Evolutionary conservation across 2,113 vertebrate species (phyloP).

Genomic region (Perca flavescens): DNA sequence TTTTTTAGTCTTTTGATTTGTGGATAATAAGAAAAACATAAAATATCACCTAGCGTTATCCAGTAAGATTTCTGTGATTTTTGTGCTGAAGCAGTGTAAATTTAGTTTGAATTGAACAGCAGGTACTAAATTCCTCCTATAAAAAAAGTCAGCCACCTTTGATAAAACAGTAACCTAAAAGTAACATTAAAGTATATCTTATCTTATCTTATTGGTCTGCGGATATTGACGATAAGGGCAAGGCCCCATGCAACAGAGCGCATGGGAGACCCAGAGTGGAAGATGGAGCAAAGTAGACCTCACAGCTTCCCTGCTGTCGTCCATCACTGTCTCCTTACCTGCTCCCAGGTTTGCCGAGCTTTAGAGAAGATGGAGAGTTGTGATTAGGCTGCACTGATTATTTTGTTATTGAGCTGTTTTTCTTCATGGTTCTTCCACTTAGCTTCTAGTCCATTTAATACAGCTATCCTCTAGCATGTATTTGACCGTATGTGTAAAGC

Average conservation of each 20-base stretch:
- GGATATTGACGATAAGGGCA: neutral
- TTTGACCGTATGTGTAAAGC: slow-evolving; percentile 66
- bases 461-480: slow-evolving; percentile 48
- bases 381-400: slow-evolving; percentile 53
- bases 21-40: neutral
- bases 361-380: slow-evolving; percentile 54
- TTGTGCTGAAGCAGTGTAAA: neutral
- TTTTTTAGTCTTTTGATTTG: neutral
- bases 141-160: neutral
- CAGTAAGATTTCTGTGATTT: neutral
- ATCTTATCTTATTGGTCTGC: neutral
- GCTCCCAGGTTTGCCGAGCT: slow-evolving; percentile 25
- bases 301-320: slow-evolving; percentile 22
- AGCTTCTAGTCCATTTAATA: slow-evolving; percentile 41
- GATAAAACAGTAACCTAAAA: neutral
- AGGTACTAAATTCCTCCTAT: neutral
- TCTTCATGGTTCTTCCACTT: neutral
- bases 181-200: too few species aligned
- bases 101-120: neutral
- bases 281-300: neutral
- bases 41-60: neutral
- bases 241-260: neutral
- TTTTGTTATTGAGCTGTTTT: neutral
- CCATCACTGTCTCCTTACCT: slow-evolving; percentile 60
- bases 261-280: neutral